These are phyloP conservation scores for Motacilla alba DNA, from an alignment of 2,113 vertebrate species.

Conservation along the genomic window DNA sequence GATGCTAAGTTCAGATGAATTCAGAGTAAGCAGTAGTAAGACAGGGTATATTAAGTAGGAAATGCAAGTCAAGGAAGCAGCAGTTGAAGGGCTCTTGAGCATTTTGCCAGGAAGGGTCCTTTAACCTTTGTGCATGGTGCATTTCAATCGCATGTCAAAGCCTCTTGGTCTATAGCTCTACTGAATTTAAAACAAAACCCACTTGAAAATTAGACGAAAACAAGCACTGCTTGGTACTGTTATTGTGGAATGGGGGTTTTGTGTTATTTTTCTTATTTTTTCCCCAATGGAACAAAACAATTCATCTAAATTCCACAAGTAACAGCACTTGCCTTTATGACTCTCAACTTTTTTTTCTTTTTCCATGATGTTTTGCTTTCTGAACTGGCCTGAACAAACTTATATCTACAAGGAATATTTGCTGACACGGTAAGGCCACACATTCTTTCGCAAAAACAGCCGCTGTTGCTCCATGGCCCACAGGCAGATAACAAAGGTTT, in stretches of 20 bases:
- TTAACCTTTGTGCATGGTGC: neutral
- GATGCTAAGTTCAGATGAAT: neutral
- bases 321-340: neutral
- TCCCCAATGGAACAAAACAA: accelerated
- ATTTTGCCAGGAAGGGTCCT: neutral
- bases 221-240: neutral
- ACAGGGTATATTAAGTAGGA: neutral
- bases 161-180: neutral
- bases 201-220: neutral
- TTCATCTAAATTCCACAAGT: neutral
- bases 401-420: neutral
- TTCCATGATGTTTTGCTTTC: neutral
- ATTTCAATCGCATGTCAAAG: neutral
- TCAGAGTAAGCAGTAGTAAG: neutral
- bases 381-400: neutral
- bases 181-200: neutral
- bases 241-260: accelerated
- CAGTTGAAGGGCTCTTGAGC: neutral
- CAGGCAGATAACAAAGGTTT: neutral
- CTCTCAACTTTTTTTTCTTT: neutral
- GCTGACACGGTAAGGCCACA: neutral
- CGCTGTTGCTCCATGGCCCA: neutral
- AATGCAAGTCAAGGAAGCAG: neutral
- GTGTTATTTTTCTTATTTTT: neutral
- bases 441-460: neutral